Base-by-base conservation (phyloP, 2,888 invertebrate genomes). In the Emesis castigata region DNA sequence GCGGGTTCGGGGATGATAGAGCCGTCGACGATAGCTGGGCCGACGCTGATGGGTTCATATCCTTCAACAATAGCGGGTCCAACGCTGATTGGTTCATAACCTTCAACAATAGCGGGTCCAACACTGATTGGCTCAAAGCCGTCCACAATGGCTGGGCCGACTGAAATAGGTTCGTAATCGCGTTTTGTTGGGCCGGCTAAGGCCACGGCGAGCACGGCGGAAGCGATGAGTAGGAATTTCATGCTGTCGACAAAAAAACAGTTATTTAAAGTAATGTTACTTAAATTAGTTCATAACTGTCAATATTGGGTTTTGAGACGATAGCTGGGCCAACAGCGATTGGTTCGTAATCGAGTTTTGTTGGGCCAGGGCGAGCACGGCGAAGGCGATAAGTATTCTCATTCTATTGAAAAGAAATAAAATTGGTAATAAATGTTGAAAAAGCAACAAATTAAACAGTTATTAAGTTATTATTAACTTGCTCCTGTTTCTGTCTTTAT, bases 91-190 rank as follows among this genome's bases (percentile, higher is more conserved):
- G 56, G 65, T 26, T 71, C 26, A 26, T 26, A 73, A 4, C 69
- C 64, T 6, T 86, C 83, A 6, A 85, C 73, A 39, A 84, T 73
- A 9, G 81, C 85, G 56, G 86, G 87, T 48, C 72, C 82, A 44
- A 82, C 70, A 11, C 44, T 22, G 2, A 18, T 16, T 1, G 53
- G 53, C 8, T 53, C 18, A 2, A 6, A 6, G 75, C 87, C 88
- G 72, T 86, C 88, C 53, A 87, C 44, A 39, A 87, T 79, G 2
- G 85, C 89, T 31, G 88, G 88, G n/a, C 86, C 89, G 14, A 87
- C 80, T 14, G 78, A 62, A 71, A 87, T 79, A 29, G 86, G 80
- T 6, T 75, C 64, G 58, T 73, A 61, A 75, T 79, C 86, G 20
- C 70, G 58, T 58, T 22, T 58, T 5, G 58, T 58, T 11, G 58